Evolutionary conservation across 2,113 vertebrate genomes (phyloP).

Genomic region (Macrotis lagotis): DNA sequence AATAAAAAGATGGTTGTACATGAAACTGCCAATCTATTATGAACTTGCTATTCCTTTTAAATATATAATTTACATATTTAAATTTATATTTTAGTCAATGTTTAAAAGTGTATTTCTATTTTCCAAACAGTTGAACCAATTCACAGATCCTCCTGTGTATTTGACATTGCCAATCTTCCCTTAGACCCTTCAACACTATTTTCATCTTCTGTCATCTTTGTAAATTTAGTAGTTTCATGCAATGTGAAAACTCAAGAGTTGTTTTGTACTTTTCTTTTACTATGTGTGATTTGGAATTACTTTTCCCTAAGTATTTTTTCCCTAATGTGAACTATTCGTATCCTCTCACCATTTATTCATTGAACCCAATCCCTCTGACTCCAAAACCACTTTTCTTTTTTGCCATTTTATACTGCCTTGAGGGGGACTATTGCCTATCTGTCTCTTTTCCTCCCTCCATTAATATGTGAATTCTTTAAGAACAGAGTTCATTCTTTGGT

Average conservation of each 20-base stretch:
- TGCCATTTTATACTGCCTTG: not conserved
- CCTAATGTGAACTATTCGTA: not conserved
- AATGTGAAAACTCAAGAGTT: not conserved
- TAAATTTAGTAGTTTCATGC: not conserved
- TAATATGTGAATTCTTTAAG: not conserved
- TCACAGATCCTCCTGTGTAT: not conserved
- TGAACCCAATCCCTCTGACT: not conserved
- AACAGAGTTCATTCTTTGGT: not conserved
- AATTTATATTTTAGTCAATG: not conserved
- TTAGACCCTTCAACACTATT: not conserved
- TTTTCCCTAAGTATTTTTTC: not conserved
- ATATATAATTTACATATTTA: not conserved
- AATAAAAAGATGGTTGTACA: not conserved
- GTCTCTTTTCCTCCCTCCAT: not conserved
- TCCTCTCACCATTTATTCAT: not conserved
- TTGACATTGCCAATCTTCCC: not conserved
- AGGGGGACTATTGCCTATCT: not conserved
- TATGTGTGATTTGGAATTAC: not conserved
- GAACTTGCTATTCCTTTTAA: not conserved
- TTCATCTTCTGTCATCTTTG: not conserved
- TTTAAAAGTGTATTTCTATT: not conserved
- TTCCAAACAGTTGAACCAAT: not conserved
- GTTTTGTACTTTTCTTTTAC: not conserved
- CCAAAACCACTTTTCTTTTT: not conserved
- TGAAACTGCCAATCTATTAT: not conserved